These are phyloP conservation scores for Ginglymostoma cirratum DNA, from an alignment of 2,113 vertebrate species.

Conservation along the genomic window DNA sequence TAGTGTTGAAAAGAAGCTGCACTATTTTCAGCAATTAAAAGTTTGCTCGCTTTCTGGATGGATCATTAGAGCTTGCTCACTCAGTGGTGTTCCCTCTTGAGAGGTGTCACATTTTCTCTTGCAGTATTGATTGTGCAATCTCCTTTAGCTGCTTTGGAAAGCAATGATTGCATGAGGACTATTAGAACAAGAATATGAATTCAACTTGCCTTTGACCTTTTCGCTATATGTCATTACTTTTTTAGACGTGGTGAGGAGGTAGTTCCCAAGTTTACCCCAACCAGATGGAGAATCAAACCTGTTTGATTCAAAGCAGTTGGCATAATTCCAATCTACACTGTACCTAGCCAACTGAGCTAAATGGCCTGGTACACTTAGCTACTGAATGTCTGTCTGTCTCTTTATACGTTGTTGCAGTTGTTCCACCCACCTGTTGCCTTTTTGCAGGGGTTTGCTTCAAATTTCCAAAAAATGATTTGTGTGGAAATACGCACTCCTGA, in stretches of 20 bases:
- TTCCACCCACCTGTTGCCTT: background rate
- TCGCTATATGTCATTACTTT: background rate
- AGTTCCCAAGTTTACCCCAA: background rate
- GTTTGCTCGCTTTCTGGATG: background rate
- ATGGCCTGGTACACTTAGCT: background rate
- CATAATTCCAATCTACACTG: background rate
- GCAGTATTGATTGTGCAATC: background rate
- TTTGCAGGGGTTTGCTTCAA: background rate
- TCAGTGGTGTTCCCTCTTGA: background rate
- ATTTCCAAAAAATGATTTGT: background rate
- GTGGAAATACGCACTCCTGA: background rate
- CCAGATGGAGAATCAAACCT: background rate
- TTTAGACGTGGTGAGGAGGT: background rate
- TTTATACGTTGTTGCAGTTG: background rate
- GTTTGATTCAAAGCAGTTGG: background rate
- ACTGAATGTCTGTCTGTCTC: background rate
- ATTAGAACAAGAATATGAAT: background rate
- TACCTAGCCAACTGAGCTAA: background rate
- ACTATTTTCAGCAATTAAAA: background rate
- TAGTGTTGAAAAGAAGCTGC: background rate
- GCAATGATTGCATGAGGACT: background rate
- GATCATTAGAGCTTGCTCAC: background rate
- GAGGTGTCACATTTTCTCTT: background rate
- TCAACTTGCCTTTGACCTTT: background rate
- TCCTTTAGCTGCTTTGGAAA: background rate